Evolutionary conservation across 2,888 invertebrate genomes (phyloP), one percentile per base, ranked within the genome.

Genomic region (Stomorhina lunata): DNA sequence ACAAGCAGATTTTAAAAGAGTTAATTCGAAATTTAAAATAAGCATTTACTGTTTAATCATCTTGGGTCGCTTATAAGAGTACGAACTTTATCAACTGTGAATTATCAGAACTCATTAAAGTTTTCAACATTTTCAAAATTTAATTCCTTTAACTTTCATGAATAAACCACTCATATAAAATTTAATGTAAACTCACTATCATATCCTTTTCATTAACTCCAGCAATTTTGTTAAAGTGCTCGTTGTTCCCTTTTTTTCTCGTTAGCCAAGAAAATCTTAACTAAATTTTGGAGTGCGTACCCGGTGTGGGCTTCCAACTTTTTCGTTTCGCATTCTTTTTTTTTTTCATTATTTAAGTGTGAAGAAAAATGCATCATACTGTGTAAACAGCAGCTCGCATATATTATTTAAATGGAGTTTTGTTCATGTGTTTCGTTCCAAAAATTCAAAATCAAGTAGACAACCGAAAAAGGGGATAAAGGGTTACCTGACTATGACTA

Each of bases 131-230:
- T n/a, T 45, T 17, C 10, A 50, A 50, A 50, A 27, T 50, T n/a
- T 1, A 6, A 65, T 1, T 66, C 75, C 25, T 66, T 66, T 75
- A 32, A 29, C 1, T 4, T 15, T 59, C 68, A n/a, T 68, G 25
- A 2, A n/a, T n/a, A n/a, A 4, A 22, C 1, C 22, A 20, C 29
- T 27, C 15, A 7, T 22, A 22, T 9, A 48, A 22, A 25, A 12
- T 22, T 27, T 20, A 37, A 43, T 50, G 68, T 40, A 55, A 57
- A 73, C 57, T 43, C 63, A 50, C 78, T 73, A 55, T 73, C 78
- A 57, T 66, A 75, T 81, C 59, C 66, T 66, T 77, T 77, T 76
- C 66, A 77, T 71, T 75, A 40, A 48, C 79, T 29, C 40, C 55
- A 72, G 50, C 40, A 69, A 59, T 34, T 59, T 65, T 32, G 59